phyloP scores from a whole-genome alignment of 2,797 vertebrate species.

The Hyperoplus lanceolatus region DNA sequence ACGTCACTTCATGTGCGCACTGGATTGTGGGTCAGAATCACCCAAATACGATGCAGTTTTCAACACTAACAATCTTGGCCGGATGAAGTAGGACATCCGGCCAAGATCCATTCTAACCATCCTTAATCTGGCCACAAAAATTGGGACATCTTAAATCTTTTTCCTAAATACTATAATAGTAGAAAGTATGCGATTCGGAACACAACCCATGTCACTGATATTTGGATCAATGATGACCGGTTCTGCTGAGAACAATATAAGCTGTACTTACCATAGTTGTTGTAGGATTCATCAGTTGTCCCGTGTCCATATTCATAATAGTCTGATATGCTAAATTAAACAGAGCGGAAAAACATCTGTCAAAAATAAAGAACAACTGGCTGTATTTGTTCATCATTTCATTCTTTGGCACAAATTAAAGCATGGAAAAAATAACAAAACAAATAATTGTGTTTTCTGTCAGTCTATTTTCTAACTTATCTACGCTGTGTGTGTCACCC shows the following conservation, averaged over 20 bases:
- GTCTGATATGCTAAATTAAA: slow-evolving; percentile 91
- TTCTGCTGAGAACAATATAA: slow-evolving; percentile 3
- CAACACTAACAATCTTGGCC: too few relatives aligned
- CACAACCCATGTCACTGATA: background rate
- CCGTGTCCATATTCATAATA: slow-evolving; percentile 96
- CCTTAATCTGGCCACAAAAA: too few relatives aligned
- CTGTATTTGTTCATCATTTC: too few relatives aligned
- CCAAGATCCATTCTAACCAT: too few relatives aligned
- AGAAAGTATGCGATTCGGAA: too few relatives aligned
- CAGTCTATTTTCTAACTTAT: background rate
- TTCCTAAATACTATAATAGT: too few relatives aligned
- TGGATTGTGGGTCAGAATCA: too few relatives aligned
- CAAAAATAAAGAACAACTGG: slow-evolving; percentile 6
- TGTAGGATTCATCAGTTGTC: slow-evolving; percentile 93
- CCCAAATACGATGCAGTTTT: too few relatives aligned
- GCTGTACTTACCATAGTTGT: slow-evolving; percentile 93
- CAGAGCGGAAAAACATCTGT: slow-evolving; percentile 26
- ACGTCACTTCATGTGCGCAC: too few relatives aligned
- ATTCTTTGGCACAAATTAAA: too few relatives aligned
- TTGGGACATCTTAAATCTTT: too few relatives aligned
- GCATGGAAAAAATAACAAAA: background rate
- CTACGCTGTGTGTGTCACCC: background rate
- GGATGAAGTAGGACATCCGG: too few relatives aligned
- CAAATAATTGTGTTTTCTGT: background rate
- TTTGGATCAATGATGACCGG: slow-evolving; percentile 7